Percentiles rank a stretch among this genome's conserved stretches.
phyloP scores from a whole-genome alignment of 2,888 invertebrate genomes.

The Drosophila mettleri region DNA sequence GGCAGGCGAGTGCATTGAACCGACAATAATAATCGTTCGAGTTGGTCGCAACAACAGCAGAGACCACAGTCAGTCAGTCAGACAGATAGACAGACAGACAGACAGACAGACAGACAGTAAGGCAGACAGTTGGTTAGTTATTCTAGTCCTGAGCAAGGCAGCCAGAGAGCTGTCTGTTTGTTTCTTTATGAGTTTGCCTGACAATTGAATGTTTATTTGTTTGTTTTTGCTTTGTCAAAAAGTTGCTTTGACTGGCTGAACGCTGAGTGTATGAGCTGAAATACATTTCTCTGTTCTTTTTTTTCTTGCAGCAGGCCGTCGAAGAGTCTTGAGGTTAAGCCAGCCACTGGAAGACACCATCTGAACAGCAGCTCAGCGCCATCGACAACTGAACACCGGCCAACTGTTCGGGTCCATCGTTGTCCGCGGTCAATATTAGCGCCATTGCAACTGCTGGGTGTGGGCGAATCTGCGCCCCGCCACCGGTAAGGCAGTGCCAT shows the following conservation, averaged over 20 bases:
- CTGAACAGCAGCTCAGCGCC: not conserved
- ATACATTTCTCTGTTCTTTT: constrained; percentile 16
- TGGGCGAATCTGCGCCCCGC: constrained; percentile 86
- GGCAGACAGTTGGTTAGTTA: constrained; percentile 19
- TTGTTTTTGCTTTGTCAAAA: constrained; percentile 27
- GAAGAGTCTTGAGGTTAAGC: not conserved
- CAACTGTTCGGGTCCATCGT: constrained; percentile 78
- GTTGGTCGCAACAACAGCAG: constrained; percentile 34
- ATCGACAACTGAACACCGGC: constrained; percentile 65
- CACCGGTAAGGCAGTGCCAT: constrained; percentile 83
- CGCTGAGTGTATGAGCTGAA: constrained; percentile 27
- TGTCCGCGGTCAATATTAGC: constrained; percentile 85
- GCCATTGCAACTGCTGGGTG: constrained; percentile 85
- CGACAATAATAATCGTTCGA: constrained; percentile 62
- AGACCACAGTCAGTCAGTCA: constrained; percentile 29
- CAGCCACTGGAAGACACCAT: not conserved
- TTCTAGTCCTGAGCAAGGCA: constrained; percentile 19
- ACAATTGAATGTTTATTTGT: constrained; percentile 27
- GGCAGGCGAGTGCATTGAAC: constrained; percentile 72
- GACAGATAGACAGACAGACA: constrained; percentile 22
- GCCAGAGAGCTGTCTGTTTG: constrained; percentile 49
- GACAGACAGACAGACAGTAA: constrained; percentile 17
- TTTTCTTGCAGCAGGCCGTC: constrained; percentile 43
- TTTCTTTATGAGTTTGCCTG: constrained; percentile 56
- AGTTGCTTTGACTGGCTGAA: constrained; percentile 14